Conservation (phyloP, 2,113 vertebrate species). For the Dissostichus mawsoni region DNA sequence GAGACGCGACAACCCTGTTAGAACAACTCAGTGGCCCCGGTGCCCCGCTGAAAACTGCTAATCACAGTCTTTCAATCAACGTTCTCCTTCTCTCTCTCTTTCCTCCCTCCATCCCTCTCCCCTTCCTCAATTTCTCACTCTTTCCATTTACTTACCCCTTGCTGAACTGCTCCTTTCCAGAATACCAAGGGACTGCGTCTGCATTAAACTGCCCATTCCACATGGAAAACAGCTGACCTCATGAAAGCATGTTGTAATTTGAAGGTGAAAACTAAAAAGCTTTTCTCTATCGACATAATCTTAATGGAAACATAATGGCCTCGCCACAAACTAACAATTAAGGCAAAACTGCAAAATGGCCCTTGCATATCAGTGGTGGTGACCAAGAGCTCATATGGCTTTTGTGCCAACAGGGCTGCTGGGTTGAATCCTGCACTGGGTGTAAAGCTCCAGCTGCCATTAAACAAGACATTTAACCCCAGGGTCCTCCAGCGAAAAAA, state of each 20-base stretch:
- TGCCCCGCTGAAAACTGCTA: constrained; percentile 71
- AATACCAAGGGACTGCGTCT: constrained; percentile 74
- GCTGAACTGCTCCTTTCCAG: constrained; percentile 53
- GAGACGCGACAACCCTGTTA: constrained; percentile 71
- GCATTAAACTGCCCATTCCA: constrained; percentile 73
- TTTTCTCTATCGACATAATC: constrained; percentile 75
- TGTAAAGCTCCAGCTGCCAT: constrained; percentile 13
- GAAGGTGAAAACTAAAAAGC: constrained; percentile 83
- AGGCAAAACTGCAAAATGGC: constrained; percentile 53
- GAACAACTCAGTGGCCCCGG: constrained; percentile 70
- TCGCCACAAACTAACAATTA: constrained; percentile 74
- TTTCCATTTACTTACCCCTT: constrained; percentile 35
- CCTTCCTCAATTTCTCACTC: constrained; percentile 52
- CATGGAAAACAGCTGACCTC: constrained; percentile 81
- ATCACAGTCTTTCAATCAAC: constrained; percentile 83
- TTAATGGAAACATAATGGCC: constrained; percentile 80
- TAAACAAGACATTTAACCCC: constrained; percentile 7
- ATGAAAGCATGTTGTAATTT: constrained; percentile 79
- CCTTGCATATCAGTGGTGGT: constrained; percentile 12
- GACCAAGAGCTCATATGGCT: constrained; percentile 30
- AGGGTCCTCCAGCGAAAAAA: constrained; percentile 1
- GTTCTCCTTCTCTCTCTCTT: constrained; percentile 40
- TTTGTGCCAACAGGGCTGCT: constrained; percentile 15
- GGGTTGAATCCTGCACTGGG: constrained; percentile 26
- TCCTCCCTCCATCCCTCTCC: constrained; percentile 38